A percentile compares a stretch with the other conserved stretches of the same genome.
phyloP scores from a whole-genome alignment of 1,140 invertebrate species.

The Vanessa tameamea region DNA sequence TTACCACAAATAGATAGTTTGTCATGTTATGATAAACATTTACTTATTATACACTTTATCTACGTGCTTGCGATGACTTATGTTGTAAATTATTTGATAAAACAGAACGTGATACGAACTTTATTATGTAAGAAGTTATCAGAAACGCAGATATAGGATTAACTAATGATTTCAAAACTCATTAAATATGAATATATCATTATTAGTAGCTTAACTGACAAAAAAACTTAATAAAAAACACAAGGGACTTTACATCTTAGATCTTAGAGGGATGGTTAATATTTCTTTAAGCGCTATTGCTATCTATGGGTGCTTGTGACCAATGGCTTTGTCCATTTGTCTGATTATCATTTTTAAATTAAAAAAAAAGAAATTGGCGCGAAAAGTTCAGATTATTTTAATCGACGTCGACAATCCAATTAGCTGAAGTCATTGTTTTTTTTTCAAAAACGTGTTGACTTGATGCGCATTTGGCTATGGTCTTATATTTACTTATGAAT shows the following conservation, averaged over 20 bases:
- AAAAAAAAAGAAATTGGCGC: not conserved
- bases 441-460: constrained; percentile 2
- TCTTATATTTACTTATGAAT: constrained; percentile 21
- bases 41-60: constrained; percentile 1
- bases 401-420: not conserved
- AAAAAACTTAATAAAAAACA: no score
- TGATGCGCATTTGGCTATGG: constrained; percentile 38
- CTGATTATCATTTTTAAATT: not conserved
- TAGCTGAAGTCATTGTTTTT: constrained; percentile 3
- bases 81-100: constrained; percentile 9
- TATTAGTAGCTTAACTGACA: no score
- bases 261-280: no score
- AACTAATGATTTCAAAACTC: constrained; percentile 7
- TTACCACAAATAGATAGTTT: not conserved
- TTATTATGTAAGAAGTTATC: constrained; percentile 12
- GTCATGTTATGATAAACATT: not conserved
- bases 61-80: not conserved
- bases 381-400: not conserved
- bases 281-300: no score
- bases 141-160: not conserved
- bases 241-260: no score
- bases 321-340: no score
- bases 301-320: no score
- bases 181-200: not conserved
- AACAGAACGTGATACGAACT: not conserved